phyloP scores from a whole-genome alignment of 1,140 invertebrate genomes.

The Pemphigus obesinymphae region DNA sequence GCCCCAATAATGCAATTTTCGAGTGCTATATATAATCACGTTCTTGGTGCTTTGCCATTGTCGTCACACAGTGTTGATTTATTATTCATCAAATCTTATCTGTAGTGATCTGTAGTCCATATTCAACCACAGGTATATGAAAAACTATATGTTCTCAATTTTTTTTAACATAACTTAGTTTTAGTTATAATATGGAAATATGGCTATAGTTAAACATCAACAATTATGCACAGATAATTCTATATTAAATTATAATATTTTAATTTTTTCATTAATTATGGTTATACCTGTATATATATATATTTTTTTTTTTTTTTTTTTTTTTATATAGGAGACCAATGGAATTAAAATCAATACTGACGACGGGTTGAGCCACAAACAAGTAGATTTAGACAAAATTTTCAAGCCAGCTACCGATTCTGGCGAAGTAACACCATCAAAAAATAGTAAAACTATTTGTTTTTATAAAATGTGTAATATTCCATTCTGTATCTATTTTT shows the following conservation, averaged over 20 bases:
- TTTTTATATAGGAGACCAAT: constrained; percentile 52
- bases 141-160: neutral
- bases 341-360: constrained; percentile 50
- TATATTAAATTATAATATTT: too few species aligned
- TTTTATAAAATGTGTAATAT: neutral
- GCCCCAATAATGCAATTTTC: constrained; percentile 10
- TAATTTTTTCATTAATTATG: too few species aligned
- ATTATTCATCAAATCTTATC: neutral
- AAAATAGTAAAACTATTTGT: constrained; percentile 55
- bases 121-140: too few species aligned
- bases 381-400: constrained; percentile 75
- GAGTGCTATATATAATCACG: constrained; percentile 21
- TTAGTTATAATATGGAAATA: too few species aligned
- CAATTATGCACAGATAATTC: too few species aligned
- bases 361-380: constrained; percentile 54
- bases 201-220: too few species aligned
- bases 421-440: constrained; percentile 56
- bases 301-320: neutral
- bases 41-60: constrained; percentile 20
- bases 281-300: too few species aligned
- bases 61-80: constrained; percentile 4
- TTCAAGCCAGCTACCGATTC: constrained; percentile 76
- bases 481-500: too few species aligned
- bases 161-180: neutral
- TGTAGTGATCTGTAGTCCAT: constrained; percentile 31